Base-by-base conservation (phyloP, 23 tunicate genomes). In the Halocynthia roretzi region DNA sequence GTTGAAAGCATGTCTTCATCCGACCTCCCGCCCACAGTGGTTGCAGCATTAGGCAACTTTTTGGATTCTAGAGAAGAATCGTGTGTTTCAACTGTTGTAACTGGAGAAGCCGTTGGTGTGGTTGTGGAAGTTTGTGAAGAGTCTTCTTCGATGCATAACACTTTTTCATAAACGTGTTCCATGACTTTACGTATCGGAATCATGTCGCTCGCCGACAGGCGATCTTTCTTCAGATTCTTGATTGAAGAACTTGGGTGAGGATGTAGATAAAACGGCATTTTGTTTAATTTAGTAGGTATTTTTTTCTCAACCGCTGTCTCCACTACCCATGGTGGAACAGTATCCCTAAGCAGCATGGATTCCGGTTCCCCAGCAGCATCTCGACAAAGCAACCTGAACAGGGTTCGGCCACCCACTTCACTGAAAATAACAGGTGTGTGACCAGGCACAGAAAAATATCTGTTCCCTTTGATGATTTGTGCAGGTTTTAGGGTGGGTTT, bases 121-220 rank as follows among this genome's bases (percentile, higher is more conserved):
- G 58, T 83, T 19, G 53, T 56, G 5, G 86, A 70, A 6, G 86
- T 8, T 53, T 77, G 81, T 6, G 83, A 67, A 6, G 58, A 75
- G 56, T 82, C 91, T 12, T 78, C 81, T 8, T 63, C 75, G 5
- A 76, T 21, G 56, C 81, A 77, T 48, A 86, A 44, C 12, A 96
- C 94, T 71, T 86, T 96, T 58, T 89, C 96, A 79, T 82, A 81
- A 18, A 90, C 99, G 65, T 96, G 97, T n/a, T 96, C 96, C 89
- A 87, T 83, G 48, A 96, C 99, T 61, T 96, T 96, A 12, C 86
- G 77, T n/a, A 96, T 83, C 22, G 87, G 68, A 8, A 96, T 76
- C 86, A 96, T 71, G 80, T 96, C 99, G 60, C 87, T 82, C 7
- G 99, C 99, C 8, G 88, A 77, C 67, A 96, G 69, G 23, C 79